Base-by-base conservation (phyloP, 35 echinoderm and acorn worm genomes). In the Chiridota heheva region DNA sequence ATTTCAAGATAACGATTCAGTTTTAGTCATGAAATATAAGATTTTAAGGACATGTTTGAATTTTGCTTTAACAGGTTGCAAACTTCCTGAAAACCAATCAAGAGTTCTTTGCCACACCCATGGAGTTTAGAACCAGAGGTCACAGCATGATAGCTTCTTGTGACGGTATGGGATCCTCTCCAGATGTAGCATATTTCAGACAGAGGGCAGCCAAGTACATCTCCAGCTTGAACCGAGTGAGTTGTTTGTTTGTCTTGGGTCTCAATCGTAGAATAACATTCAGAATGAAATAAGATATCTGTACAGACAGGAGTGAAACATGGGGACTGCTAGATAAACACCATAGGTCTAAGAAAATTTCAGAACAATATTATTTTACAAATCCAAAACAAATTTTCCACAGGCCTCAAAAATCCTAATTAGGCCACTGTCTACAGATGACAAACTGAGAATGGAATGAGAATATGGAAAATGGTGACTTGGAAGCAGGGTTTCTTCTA, bases 81-180 rank as follows among this genome's bases (percentile, higher is more conserved):
- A 88, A 91, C 57, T 97, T 91, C 66, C 67, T 85, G 77, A 88
- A 85, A 44, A 88, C 51, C 35, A 91, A 91, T 57, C 46, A 83
- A 27, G 94, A 97, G 31, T 91, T 97, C 80, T 91, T 97, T 56
- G 66, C 78, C 5, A 58, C 83, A 37, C 89, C 94, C 3, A 56
- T 70, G 0, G 79, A 70, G 25, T 91, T 63, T 37, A 57, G 73
- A 2, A 91, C 82, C 36, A 73, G 88, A 70, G 88, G 87, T 3
- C 89, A 96, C 51, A 90, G 84, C 64, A 41, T 81, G 44, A 64
- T 70, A 15, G 66, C 70, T 7, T 43, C 73, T 17, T 6, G 20
- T 27, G 77, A 86, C 31, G 92, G 87, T 8, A 78, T 51, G 48
- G 58, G 78, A 36, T 81, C 92, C 7, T 97, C 94, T 40, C 94